A percentile compares a stretch with the other conserved stretches of the same genome.
These are phyloP conservation scores for Gerris buenoi DNA, from an alignment of 1,140 invertebrate genomes.

Conservation along the genomic window DNA sequence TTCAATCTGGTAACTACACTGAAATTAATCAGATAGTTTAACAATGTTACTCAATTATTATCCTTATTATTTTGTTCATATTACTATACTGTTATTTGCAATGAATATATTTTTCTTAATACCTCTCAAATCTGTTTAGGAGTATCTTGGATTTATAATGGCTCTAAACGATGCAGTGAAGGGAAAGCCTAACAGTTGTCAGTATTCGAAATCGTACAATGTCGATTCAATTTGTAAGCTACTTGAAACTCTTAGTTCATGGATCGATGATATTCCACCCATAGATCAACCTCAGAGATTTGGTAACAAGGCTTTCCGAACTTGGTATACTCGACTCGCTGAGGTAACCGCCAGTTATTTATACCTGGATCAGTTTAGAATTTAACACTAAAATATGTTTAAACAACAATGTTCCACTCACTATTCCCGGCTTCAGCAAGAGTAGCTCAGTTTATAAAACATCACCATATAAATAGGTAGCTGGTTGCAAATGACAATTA, in stretches of 20 bases:
- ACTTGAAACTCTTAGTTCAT: constrained; percentile 53
- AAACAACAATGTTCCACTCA: too few species aligned
- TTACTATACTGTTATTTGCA: neutral
- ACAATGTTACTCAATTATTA: neutral
- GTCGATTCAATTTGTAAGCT: constrained; percentile 47
- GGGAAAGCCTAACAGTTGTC: constrained; percentile 51
- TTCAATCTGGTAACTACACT: neutral
- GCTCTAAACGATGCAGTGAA: constrained; percentile 71
- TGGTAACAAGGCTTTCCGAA: constrained; percentile 86
- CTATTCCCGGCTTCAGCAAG: too few species aligned
- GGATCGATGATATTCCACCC: constrained; percentile 75
- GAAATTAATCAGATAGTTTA: neutral
- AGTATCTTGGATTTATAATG: constrained; percentile 74
- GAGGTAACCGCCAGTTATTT: too few species aligned
- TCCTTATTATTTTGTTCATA: neutral
- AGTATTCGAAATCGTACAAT: constrained; percentile 44
- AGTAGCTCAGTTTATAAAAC: too few species aligned
- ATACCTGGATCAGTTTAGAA: too few species aligned
- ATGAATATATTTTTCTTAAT: too few species aligned
- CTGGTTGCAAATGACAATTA: too few species aligned
- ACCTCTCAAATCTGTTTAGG: too few species aligned
- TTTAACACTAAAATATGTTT: too few species aligned
- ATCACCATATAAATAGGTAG: too few species aligned
- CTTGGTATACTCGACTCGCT: constrained; percentile 66
- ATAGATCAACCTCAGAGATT: constrained; percentile 89